Conservation (phyloP, 1,140 invertebrate genomes). For the Calycopis cecrops region DNA sequence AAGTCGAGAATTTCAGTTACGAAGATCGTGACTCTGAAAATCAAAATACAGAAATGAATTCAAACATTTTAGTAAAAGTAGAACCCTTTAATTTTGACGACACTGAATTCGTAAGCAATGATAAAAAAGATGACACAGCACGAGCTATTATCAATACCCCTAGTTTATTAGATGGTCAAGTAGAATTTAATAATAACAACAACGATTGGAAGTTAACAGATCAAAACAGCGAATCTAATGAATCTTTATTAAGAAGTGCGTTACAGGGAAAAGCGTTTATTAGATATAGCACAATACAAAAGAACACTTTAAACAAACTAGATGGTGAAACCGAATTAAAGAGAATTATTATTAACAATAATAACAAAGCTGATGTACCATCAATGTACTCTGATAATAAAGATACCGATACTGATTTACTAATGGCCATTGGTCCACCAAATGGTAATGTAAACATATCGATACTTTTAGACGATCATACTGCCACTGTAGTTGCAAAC, state of each 20-base stretch:
- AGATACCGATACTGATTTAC: conserved; percentile 56
- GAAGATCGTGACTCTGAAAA: conserved; percentile 77
- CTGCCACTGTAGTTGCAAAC: conserved; percentile 56
- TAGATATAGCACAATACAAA: conserved; percentile 75
- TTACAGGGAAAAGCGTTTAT: conserved; percentile 83
- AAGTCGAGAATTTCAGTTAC: conserved; percentile 78
- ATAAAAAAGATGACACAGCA: conserved; percentile 77
- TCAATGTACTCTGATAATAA: conserved; percentile 63
- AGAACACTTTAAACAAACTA: conserved; percentile 52
- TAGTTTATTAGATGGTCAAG: conserved; percentile 70
- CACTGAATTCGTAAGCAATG: conserved; percentile 79
- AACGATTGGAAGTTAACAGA: conserved; percentile 87
- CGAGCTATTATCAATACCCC: conserved; percentile 68
- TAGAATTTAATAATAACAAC: conserved; percentile 82
- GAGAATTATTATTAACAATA: conserved; percentile 63
- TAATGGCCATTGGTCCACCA: conserved; percentile 64
- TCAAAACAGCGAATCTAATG: conserved; percentile 80
- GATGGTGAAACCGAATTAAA: conserved; percentile 56
- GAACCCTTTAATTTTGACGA: conserved; percentile 82
- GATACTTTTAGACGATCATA: conserved; percentile 65
- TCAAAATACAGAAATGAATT: conserved; percentile 79
- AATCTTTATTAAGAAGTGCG: conserved; percentile 86
- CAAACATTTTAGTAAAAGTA: conserved; percentile 77
- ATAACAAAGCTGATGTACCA: conserved; percentile 71
- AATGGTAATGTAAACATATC: conserved; percentile 70